Evolutionary conservation across 2,888 invertebrate genomes (phyloP), one percentile per base, ranked within the genome.

Genomic region (Metacarcinus magister): DNA sequence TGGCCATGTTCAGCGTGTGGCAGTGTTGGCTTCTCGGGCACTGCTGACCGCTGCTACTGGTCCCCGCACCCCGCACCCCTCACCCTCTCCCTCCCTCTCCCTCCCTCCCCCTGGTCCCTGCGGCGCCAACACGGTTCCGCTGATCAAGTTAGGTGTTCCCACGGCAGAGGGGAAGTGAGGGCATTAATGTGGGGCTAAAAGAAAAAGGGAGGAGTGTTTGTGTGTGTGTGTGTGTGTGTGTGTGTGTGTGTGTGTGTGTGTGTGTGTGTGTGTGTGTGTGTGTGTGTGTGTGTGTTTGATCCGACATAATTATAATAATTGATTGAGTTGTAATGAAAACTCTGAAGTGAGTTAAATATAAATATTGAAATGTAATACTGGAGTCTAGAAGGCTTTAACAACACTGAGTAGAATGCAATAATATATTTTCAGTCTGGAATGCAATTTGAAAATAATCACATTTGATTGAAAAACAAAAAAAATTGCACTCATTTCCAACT

Each of bases 261-360:
- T 90, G 43, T 90, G 90, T 90, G 90, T 90, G 90, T 90, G 90
- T 90, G 46, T 46, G 92, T 92, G 46, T 92, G 46, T 92, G 46
- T 46, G 46, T 90, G 90, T 90, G 90, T 90, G 90, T 39, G 90
- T 90, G 43, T 48, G 92, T 92, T 32, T 92, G 48, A 67, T 89
- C 43, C 32, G 39, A 28, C 39, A 89, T 32, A 89, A 19, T 39
- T 4, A 32, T 43, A 89, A 89, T 39, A 89, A 0, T 8, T 39
- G 28, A 89, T 4, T 28, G 16, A 39, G 3, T 16, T 28, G 89
- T 13, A 89, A 89, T 43, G 43, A 39, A 19, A 89, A 28, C 43
- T 28, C 89, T 89, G 32, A 39, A 43, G 89, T 16, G 0, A 19
- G 13, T 4, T 67, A 67, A 67, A 67, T 89, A 89, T 3, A 89